A percentile compares a stretch with the other conserved stretches of the same genome.
Evolutionary conservation across 2,113 vertebrate genomes (phyloP).

Genomic region (Microcebus ravelobensis): DNA sequence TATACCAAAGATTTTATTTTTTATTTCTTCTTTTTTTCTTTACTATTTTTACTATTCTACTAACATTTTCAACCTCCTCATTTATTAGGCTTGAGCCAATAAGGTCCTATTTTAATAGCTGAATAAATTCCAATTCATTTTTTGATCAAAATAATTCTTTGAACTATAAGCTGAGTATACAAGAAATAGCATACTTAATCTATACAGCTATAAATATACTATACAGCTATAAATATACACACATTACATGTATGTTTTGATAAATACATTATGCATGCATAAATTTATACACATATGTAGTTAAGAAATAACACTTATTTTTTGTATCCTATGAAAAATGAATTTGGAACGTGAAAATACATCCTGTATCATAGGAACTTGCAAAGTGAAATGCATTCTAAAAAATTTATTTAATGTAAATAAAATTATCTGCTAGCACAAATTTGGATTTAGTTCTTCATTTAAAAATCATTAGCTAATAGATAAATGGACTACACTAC

Average conservation of each 20-base stretch:
- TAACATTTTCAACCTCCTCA: not conserved
- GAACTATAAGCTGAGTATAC: not conserved
- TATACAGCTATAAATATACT: not conserved
- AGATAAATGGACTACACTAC: not conserved
- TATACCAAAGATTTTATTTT: not conserved
- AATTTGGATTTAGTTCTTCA: not conserved
- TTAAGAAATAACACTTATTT: not conserved
- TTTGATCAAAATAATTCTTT: not conserved
- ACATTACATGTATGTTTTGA: not conserved
- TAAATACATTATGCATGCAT: not conserved
- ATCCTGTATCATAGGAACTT: not conserved
- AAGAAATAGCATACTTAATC: not conserved
- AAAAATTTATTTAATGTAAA: not conserved
- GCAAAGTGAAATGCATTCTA: not conserved
- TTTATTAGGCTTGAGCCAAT: not conserved
- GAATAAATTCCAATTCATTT: not conserved
- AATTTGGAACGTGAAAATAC: not conserved
- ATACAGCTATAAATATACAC: not conserved
- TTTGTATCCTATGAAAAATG: not conserved
- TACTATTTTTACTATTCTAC: not conserved
- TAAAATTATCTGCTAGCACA: not conserved
- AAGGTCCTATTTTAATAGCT: not conserved
- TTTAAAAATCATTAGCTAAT: slow-evolving; percentile 5
- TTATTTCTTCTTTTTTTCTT: not conserved
- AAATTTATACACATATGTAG: not conserved